Evolutionary conservation across 2,888 invertebrate species (phyloP).

Genomic region (Hirtodrosophila duncani): DNA sequence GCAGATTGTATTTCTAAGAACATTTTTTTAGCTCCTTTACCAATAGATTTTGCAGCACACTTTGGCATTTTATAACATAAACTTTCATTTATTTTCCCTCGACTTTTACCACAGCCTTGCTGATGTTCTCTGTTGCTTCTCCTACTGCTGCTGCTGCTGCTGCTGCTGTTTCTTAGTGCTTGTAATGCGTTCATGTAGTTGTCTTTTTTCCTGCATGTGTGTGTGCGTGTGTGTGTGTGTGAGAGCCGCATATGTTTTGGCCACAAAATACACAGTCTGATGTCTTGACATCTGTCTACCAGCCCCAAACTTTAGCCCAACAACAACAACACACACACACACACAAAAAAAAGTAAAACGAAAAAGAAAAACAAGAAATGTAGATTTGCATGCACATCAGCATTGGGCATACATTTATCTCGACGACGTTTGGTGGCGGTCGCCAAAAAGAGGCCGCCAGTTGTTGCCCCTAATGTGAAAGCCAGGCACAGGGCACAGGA

Average conservation of each 20-base stretch:
- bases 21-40: slow-evolving; percentile 16
- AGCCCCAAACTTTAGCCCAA: slow-evolving; percentile 1
- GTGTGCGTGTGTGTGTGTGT: slow-evolving; percentile 11
- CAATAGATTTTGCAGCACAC: slow-evolving; percentile 66
- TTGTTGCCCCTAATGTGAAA: too few species aligned
- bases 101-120: slow-evolving; percentile 31
- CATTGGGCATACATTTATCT: slow-evolving; percentile 63
- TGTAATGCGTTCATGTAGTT: slow-evolving; percentile 55
- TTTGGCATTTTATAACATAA: slow-evolving; percentile 74
- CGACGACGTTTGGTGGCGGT: slow-evolving; percentile 51
- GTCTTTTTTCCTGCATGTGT: slow-evolving; percentile 9
- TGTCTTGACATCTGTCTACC: slow-evolving; percentile 69
- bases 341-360: slow-evolving; percentile 36
- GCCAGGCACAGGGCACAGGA: too few species aligned
- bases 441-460: slow-evolving; percentile 42
- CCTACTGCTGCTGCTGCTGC: slow-evolving; percentile 17
- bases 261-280: slow-evolving; percentile 44
- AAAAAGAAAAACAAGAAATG: slow-evolving; percentile 38
- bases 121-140: slow-evolving; percentile 17
- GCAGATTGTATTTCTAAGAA: slow-evolving; percentile 9
- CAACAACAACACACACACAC: slow-evolving; percentile 4
- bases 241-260: slow-evolving; percentile 47
- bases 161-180: slow-evolving; percentile 34
- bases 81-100: slow-evolving; percentile 70
- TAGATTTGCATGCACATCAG: slow-evolving; percentile 72